phyloP scores from a whole-genome alignment of 2,797 vertebrate species.

The Synaphobranchus kaupii region DNA sequence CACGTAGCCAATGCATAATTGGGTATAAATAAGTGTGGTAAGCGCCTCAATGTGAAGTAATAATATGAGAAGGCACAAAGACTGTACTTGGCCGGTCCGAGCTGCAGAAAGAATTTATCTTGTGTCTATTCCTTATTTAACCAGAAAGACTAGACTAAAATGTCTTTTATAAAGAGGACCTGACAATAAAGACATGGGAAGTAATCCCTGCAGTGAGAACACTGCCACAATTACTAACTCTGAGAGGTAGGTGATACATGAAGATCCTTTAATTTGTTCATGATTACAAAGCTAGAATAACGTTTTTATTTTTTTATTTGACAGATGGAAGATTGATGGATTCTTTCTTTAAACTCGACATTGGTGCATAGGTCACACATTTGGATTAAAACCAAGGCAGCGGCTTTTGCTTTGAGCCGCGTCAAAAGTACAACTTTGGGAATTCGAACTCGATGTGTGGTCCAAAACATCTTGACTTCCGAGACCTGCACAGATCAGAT shows the following conservation, averaged over 20 bases:
- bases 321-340: not conserved
- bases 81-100: too few relatives aligned
- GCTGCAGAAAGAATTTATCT: too few relatives aligned
- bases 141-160: too few relatives aligned
- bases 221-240: not conserved
- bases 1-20: too few relatives aligned
- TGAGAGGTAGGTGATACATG: not conserved
- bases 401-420: not conserved
- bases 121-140: too few relatives aligned
- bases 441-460: not conserved
- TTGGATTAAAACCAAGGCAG: not conserved
- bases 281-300: not conserved
- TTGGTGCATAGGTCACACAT: not conserved
- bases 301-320: not conserved
- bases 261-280: not conserved
- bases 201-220: not conserved
- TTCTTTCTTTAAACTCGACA: not conserved
- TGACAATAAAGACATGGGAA: too few relatives aligned
- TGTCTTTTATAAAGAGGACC: too few relatives aligned
- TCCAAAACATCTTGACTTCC: constrained; percentile 22
- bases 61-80: too few relatives aligned
- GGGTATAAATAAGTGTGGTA: too few relatives aligned
- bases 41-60: too few relatives aligned
- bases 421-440: not conserved
- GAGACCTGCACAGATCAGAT: constrained; percentile 14